phyloP scores from a whole-genome alignment of 2,888 invertebrate genomes.

The Notocelia uddmanniana region DNA sequence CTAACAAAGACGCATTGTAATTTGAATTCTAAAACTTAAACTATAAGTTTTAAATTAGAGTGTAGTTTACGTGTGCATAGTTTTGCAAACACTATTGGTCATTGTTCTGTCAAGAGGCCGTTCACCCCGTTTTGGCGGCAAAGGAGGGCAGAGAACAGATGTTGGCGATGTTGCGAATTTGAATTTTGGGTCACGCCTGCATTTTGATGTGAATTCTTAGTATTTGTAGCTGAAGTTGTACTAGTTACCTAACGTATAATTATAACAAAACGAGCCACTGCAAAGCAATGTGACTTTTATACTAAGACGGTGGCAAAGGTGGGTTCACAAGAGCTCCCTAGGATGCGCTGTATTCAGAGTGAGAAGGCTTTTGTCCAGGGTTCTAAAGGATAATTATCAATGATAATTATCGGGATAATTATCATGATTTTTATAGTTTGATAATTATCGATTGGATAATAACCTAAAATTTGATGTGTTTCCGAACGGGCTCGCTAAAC shows the following conservation, averaged over 20 bases:
- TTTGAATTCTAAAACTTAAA: not conserved
- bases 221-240: slow-evolving; percentile 21
- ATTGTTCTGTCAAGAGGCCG: slow-evolving; percentile 49
- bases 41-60: slow-evolving; percentile 16
- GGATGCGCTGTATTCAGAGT: too few species aligned
- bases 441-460: too few species aligned
- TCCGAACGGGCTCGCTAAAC: too few species aligned
- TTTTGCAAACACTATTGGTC: slow-evolving; percentile 22
- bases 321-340: too few species aligned
- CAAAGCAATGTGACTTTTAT: too few species aligned
- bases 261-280: too few species aligned
- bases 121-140: slow-evolving; percentile 48
- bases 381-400: too few species aligned
- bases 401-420: too few species aligned
- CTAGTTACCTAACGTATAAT: not conserved
- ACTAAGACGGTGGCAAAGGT: too few species aligned
- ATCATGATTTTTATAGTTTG: too few species aligned
- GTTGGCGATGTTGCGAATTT: slow-evolving; percentile 45
- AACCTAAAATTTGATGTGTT: too few species aligned
- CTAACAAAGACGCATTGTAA: not conserved
- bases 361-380: too few species aligned
- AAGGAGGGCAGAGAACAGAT: slow-evolving; percentile 42
- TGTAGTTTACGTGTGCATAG: slow-evolving; percentile 3
- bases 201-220: slow-evolving; percentile 38
- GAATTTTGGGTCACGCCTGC: slow-evolving; percentile 40